Conservation (phyloP, 2,888 invertebrate genomes). For the Chrysomela aeneicollis region DNA sequence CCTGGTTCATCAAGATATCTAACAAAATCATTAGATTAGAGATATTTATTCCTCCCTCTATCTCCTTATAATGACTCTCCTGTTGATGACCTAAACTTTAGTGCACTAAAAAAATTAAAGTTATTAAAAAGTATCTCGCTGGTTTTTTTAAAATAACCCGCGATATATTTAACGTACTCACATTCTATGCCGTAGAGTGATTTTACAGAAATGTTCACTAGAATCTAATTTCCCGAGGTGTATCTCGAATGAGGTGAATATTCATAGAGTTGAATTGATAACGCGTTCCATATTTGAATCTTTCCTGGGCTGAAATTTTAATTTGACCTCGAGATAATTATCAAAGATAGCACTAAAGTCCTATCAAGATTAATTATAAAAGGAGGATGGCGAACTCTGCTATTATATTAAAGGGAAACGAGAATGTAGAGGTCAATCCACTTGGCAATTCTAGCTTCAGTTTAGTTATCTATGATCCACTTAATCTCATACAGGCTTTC, state of each 20-base stretch:
- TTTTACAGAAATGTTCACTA: not conserved
- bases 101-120: no score
- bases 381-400: not conserved
- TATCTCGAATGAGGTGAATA: not conserved
- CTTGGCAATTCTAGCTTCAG: not conserved
- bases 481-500: no score
- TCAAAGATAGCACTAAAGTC: not conserved
- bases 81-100: no score
- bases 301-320: not conserved
- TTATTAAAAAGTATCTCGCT: no score
- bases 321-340: not conserved
- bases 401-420: not conserved
- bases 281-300: not conserved
- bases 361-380: not conserved
- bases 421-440: not conserved
- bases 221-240: not conserved
- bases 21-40: no score
- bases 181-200: not conserved
- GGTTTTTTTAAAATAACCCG: no score
- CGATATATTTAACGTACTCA: no score
- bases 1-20: no score
- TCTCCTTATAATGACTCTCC: no score
- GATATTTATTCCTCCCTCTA: no score
- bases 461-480: not conserved
- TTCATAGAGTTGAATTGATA: constrained; percentile 3